Evolutionary conservation across 2,797 vertebrate genomes (phyloP), one percentile per base, ranked within the genome.

Genomic region (Gadopsis bispinosus): DNA sequence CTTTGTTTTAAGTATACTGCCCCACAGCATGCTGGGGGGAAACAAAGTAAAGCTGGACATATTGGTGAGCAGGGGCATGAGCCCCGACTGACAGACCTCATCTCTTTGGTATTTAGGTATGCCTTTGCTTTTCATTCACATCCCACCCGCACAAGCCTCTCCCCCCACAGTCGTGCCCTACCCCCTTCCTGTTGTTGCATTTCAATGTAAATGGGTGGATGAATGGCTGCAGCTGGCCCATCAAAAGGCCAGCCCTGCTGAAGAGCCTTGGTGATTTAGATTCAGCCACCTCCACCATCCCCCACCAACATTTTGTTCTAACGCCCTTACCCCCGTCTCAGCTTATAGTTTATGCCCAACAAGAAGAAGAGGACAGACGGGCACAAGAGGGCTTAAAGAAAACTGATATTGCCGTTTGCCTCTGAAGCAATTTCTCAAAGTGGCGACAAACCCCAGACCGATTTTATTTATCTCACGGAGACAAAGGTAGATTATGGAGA

Each of bases 201-300:
- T 96, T 96, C 95, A 95, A 96, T 96, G 94, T 94, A 96, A 96
- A 96, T 94, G 92, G 92, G 14, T 61, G 78, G 89, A 93, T 96
- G 94, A 96, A 96, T 94, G 93, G 95, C 94, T 95, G 94, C 95
- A 96, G 95, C 95, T 96, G 95, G 95, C 94, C 94, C 92, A 95
- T 96, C 94, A 96, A 96, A 96, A 96, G 95, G 92, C 91, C 88
- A 92, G 93, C 88, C 86, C 87, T 48, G 85, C 87, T 89, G 91
- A 95, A 95, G 95, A 83, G 90, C 83, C 90, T 85, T 88, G 83
- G 91, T 92, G 93, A 96, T 94, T 95, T 94, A 95, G 94, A 96
- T 95, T 94, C 94, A 94, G 91, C 91, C 79, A 89, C 87, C 88
- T 81, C 82, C 55, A 70, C 90, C 91, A 83, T 91, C 89, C 88